phyloP scores from a whole-genome alignment of 2,888 invertebrate genomes.

The Polymixis flavicincta region DNA sequence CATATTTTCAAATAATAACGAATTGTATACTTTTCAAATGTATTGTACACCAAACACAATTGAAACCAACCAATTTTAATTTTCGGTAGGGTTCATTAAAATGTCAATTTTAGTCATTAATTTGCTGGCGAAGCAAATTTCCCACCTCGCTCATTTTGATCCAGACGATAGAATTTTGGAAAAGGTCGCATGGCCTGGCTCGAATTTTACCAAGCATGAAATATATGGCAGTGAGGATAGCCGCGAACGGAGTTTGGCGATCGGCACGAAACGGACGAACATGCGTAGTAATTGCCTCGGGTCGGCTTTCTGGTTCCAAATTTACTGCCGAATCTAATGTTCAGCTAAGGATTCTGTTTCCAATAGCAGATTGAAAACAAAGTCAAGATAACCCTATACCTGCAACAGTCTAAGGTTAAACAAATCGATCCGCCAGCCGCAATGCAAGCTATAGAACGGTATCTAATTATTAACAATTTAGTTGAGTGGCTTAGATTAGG shows the following conservation, averaged over 20 bases:
- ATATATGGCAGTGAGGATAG: background rate
- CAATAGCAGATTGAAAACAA: background rate
- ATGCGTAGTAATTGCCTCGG: background rate
- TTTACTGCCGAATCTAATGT: background rate
- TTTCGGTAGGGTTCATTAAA: too few species aligned
- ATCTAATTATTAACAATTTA: background rate
- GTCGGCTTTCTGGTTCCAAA: background rate
- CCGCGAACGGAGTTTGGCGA: background rate
- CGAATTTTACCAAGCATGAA: background rate
- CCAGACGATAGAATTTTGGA: background rate
- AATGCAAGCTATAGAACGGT: background rate
- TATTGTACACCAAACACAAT: too few species aligned
- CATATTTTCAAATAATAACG: too few species aligned
- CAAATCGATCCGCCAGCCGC: too few species aligned
- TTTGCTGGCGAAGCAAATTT: too few species aligned
- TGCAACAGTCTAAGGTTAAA: background rate
- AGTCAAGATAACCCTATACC: background rate
- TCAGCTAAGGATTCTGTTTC: background rate
- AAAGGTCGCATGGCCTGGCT: background rate
- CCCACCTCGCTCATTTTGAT: too few species aligned
- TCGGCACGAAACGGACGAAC: background rate
- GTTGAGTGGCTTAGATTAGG: too few species aligned
- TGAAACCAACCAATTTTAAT: too few species aligned
- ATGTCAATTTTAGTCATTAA: too few species aligned
- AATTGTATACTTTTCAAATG: too few species aligned